Conservation (phyloP, 2,797 vertebrate species). For the Phoeniculus purpureus region DNA sequence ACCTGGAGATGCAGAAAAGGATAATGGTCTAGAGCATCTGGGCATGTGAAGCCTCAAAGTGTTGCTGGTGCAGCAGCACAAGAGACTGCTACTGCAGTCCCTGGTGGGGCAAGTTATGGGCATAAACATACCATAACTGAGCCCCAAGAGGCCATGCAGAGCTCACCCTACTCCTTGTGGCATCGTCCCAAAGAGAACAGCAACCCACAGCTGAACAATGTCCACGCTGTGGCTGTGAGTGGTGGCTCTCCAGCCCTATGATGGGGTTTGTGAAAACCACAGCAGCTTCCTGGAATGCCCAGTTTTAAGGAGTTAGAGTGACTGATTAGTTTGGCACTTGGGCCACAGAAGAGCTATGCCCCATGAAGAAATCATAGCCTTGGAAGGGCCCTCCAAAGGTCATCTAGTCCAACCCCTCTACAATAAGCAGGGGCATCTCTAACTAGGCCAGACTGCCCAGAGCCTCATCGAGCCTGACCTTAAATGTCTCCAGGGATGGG, state of each 20-base stretch:
- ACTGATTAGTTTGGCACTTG: rapidly evolving
- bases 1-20: not conserved
- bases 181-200: not conserved
- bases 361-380: rapidly evolving
- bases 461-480: no score
- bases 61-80: not conserved
- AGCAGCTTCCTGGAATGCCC: not conserved
- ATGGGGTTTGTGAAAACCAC: not conserved
- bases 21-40: not conserved
- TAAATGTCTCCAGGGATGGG: no score
- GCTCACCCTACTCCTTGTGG: not conserved
- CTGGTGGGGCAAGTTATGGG: not conserved
- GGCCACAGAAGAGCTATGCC: no score
- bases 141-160: not conserved
- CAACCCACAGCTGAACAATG: not conserved
- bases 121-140: not conserved
- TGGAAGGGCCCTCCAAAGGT: no score
- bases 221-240: rapidly evolving
- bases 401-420: no score
- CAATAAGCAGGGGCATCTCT: no score
- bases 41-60: not conserved
- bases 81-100: not conserved
- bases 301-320: not conserved
- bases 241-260: not conserved
- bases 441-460: no score